A percentile compares a stretch with the other conserved stretches of the same genome.
phyloP scores from a whole-genome alignment of 2,888 invertebrate genomes.

The Heliconius ethilla region DNA sequence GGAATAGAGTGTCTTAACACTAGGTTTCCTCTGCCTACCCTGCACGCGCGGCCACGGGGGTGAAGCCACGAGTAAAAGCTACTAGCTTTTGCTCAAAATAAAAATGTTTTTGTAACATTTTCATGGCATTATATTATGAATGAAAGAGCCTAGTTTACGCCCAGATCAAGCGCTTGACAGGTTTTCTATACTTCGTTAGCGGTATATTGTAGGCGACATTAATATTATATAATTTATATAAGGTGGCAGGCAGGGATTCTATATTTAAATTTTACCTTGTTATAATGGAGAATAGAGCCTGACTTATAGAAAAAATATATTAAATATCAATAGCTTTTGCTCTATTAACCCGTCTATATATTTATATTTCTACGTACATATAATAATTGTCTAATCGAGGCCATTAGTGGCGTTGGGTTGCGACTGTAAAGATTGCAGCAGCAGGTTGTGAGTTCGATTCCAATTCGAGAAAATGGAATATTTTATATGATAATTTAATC shows the following conservation, averaged over 20 bases:
- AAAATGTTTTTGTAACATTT: background rate
- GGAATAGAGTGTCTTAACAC: background rate
- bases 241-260: background rate
- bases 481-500: too few species aligned
- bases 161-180: conserved; percentile 17
- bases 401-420: too few species aligned
- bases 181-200: conserved; percentile 13
- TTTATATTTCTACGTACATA: background rate
- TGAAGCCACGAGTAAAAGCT: too few species aligned
- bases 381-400: too few species aligned
- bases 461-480: too few species aligned
- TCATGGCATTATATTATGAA: background rate
- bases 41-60: background rate
- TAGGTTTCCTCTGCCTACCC: background rate
- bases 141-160: background rate
- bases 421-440: too few species aligned
- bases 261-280: background rate
- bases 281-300: background rate
- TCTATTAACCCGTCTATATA: background rate
- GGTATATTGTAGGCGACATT: background rate
- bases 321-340: background rate
- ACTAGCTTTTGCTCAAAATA: background rate
- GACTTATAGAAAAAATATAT: background rate
- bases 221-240: background rate
- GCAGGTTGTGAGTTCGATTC: too few species aligned